These are phyloP conservation scores for Rhinolophus ferrumequinum DNA, from an alignment of 2,113 vertebrate genomes.

Conservation along the genomic window DNA sequence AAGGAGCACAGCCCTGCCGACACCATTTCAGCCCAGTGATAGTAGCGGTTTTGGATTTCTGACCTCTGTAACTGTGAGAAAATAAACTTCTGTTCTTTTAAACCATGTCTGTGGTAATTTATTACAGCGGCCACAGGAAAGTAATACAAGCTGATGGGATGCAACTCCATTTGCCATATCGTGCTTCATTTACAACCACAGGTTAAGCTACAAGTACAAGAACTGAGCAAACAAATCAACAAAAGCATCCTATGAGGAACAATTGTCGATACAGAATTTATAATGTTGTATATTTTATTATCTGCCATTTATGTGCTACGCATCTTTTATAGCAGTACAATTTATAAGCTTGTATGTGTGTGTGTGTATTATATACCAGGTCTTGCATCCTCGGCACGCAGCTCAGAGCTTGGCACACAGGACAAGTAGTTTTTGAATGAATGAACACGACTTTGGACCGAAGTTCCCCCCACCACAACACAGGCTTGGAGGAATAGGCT, in stretches of 20 bases:
- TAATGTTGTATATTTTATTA: not conserved
- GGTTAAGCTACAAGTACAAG: not conserved
- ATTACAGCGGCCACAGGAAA: not conserved
- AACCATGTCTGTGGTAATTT: not conserved
- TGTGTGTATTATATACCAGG: not conserved
- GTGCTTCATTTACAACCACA: constrained; percentile 2
- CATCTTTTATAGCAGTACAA: not conserved
- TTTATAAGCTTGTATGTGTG: not conserved
- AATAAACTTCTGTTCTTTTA: not conserved
- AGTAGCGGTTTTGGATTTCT: not conserved
- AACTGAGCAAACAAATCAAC: not conserved
- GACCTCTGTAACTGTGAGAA: constrained; percentile 4
- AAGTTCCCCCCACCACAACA: not conserved
- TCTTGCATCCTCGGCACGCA: not conserved
- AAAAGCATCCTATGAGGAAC: not conserved
- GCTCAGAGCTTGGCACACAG: not conserved
- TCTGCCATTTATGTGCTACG: not conserved
- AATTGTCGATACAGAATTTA: constrained; percentile 18
- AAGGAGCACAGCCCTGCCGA: not conserved
- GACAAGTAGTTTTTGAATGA: not conserved
- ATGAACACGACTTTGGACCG: not conserved
- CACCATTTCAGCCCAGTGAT: not conserved
- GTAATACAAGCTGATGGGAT: not conserved
- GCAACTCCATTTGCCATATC: not conserved
- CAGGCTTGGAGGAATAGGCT: not conserved